phyloP scores from a whole-genome alignment of 2,797 vertebrate genomes.

The Silurus aristotelis region DNA sequence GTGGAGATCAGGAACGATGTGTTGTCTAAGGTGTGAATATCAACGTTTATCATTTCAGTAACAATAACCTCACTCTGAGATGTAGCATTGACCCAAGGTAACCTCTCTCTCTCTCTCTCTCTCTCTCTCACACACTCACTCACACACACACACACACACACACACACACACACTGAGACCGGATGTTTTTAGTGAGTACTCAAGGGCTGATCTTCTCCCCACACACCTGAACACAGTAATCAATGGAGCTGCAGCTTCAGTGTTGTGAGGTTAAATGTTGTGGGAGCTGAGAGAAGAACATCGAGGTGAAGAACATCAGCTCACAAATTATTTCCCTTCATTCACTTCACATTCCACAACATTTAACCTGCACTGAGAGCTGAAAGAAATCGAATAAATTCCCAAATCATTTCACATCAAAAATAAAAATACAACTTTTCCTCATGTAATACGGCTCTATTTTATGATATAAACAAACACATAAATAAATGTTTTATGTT shows the following conservation, averaged over 20 bases:
- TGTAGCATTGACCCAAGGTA: background rate
- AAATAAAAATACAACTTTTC: too few relatives aligned
- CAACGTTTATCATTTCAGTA: background rate
- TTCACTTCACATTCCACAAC: conserved; percentile 3
- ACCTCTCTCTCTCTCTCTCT: too few relatives aligned
- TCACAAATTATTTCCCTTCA: background rate
- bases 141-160: conserved; percentile 4
- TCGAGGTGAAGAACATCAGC: background rate
- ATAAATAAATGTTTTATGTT: too few relatives aligned
- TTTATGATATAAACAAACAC: too few relatives aligned
- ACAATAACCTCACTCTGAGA: background rate
- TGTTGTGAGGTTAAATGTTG: conserved; percentile 1
- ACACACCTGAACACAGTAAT: conserved; percentile 7
- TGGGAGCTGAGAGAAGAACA: background rate
- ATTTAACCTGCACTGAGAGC: background rate
- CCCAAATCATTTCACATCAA: too few relatives aligned
- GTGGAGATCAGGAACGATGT: background rate
- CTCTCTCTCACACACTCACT: background rate
- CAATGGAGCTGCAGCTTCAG: background rate
- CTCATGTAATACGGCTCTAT: too few relatives aligned
- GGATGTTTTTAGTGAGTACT: background rate
- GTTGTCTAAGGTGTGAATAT: background rate
- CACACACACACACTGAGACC: background rate
- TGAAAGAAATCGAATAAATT: background rate
- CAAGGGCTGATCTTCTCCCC: background rate